A percentile compares a stretch with the other conserved stretches of the same genome.
These are phyloP conservation scores for Samia ricini DNA, from an alignment of 1,140 invertebrate genomes.

Conservation along the genomic window DNA sequence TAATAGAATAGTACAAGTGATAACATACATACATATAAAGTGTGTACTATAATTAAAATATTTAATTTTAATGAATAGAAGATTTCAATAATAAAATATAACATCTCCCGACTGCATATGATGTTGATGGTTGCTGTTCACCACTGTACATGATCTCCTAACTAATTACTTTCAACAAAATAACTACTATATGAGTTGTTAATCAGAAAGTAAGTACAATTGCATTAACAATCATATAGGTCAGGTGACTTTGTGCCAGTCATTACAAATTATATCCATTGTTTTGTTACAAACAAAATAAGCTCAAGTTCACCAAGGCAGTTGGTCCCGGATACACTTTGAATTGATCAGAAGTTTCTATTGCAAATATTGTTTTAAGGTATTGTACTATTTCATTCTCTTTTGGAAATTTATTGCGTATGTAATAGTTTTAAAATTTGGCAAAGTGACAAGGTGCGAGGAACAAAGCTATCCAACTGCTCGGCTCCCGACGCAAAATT, in stretches of 20 bases:
- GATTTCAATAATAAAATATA: too few relatives aligned
- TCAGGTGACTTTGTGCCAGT: not conserved
- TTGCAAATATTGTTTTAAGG: not conserved
- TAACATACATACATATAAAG: too few relatives aligned
- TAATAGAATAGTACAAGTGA: not conserved
- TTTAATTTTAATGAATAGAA: too few relatives aligned
- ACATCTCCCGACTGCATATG: too few relatives aligned
- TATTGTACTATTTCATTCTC: not conserved
- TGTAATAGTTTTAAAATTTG: not conserved
- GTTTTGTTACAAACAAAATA: slow-evolving; percentile 4
- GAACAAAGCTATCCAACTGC: slow-evolving; percentile 7
- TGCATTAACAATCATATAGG: not conserved
- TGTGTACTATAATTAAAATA: too few relatives aligned
- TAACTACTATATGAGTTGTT: too few relatives aligned
- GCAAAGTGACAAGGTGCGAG: slow-evolving; percentile 10
- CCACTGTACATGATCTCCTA: too few relatives aligned
- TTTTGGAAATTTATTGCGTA: not conserved
- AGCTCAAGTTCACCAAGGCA: not conserved
- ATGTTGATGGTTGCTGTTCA: too few relatives aligned
- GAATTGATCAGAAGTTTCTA: not conserved
- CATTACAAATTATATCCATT: not conserved
- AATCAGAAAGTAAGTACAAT: too few relatives aligned
- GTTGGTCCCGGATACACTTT: not conserved
- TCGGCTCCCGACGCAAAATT: slow-evolving; percentile 8
- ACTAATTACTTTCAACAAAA: too few relatives aligned